phyloP scores from a whole-genome alignment of 2,797 vertebrate genomes.

The Pteropus rufus region DNA sequence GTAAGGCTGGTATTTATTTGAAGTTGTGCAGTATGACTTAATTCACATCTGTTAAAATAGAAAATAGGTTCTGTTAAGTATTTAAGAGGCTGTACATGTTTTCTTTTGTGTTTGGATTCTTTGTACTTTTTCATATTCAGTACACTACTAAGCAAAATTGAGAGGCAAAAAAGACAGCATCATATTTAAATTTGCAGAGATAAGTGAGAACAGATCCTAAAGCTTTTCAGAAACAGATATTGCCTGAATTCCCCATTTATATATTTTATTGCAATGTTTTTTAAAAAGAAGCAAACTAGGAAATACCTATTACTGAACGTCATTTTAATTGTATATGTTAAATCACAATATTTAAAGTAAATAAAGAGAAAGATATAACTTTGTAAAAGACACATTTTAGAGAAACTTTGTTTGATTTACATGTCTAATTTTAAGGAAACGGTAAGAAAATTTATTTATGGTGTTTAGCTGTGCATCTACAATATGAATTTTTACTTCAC shows the following conservation, averaged over 20 bases:
- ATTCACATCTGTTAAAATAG: no score
- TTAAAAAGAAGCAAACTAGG: not conserved
- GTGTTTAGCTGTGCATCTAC: not conserved
- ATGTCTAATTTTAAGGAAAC: not conserved
- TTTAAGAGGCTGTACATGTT: no score
- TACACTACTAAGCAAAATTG: no score
- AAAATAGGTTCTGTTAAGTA: no score
- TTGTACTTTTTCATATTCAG: no score
- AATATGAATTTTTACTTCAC: not conserved
- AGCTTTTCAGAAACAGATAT: not conserved
- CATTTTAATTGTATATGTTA: not conserved
- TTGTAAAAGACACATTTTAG: not conserved
- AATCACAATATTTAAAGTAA: conserved; percentile 3
- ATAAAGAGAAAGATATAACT: not conserved
- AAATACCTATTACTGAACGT: not conserved
- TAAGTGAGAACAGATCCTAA: not conserved
- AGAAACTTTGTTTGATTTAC: not conserved
- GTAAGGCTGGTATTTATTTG: no score
- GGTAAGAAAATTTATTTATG: not conserved
- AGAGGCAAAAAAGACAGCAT: not conserved
- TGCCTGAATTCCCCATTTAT: not conserved
- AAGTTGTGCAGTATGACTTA: no score
- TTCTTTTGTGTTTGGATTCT: no score
- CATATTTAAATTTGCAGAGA: not conserved
- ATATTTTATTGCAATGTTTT: not conserved